Base-by-base conservation (phyloP, 2,888 invertebrate genomes). In the Parnassius mnemosyne region DNA sequence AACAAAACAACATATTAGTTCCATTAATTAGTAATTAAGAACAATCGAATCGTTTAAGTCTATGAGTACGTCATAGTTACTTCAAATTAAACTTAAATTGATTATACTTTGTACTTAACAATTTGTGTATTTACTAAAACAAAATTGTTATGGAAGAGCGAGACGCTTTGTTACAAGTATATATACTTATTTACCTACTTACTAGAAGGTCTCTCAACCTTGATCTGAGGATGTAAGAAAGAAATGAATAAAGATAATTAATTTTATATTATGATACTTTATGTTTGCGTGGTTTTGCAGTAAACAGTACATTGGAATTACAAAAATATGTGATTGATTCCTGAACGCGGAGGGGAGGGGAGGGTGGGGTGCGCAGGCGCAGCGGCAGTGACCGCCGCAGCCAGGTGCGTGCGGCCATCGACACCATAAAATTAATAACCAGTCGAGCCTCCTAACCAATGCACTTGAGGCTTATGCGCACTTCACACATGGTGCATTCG, bases 401-500 rank as follows among this genome's bases (percentile, higher is more conserved):
- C 87, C 87, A 87, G 89, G 85, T 88, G 89, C 87, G 81, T 76
- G 85, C 89, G 90, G 90, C 86, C 90, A 91, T 90, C 89, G 90
- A 91, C 90, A 89, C 89, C 88, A 89, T 90, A 89, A 90, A 90
- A 90, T 89, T 89, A 89, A 90, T 89, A 90, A 89, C 89, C 84
- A 85, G 90, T 85, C 87, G 86, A 81, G 84, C 83, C 83, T 87
- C 80, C 84, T 79, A 84, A 83, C 84, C 87, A 81, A 84, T 87
- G 89, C 87, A 85, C 85, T 79, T 78, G 80, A 77, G 83, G 73
- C 75, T 77, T 83, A 77, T 79, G 79, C 75, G 78, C 84, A 79
- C 80, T 83, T 76, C 77, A 82, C 77, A 78, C 75, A 69, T 69
- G 70, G 67, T 65, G 68, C 70, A 69, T 65, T 68, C 65, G 60